A percentile compares a stretch with the other conserved stretches of the same genome.
These are phyloP conservation scores for Chalcosyrphus nemorum DNA, from an alignment of 2,888 invertebrate species.

Conservation along the genomic window DNA sequence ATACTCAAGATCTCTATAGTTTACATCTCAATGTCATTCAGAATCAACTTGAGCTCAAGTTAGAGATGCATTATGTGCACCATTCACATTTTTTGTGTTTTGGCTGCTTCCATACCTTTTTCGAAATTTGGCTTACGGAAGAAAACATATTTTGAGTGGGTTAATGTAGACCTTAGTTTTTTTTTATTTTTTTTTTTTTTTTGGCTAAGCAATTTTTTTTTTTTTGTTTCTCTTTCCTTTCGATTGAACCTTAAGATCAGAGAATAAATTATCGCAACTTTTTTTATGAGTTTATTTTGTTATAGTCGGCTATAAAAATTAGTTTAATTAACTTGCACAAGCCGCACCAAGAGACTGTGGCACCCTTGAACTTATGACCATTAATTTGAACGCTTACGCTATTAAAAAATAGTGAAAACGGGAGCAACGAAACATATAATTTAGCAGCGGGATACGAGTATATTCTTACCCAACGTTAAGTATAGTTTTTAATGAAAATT, in stretches of 20 bases:
- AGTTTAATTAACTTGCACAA: background rate
- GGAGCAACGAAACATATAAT: background rate
- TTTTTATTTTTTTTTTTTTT: background rate
- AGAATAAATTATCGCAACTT: background rate
- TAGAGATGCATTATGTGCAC: conserved; percentile 20
- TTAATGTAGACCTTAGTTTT: background rate
- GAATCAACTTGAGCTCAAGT: conserved; percentile 8
- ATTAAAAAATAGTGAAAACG: background rate
- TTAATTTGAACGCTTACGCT: background rate
- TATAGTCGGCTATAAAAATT: background rate
- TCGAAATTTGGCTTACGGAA: background rate
- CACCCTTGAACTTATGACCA: background rate
- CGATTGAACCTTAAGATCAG: background rate
- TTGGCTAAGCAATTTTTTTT: background rate
- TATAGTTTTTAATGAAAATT: background rate
- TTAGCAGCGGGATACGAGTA: background rate
- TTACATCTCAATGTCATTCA: conserved; percentile 42
- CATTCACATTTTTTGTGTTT: conserved; percentile 1
- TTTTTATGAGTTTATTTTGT: background rate
- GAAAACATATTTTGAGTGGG: background rate
- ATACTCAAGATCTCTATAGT: conserved; percentile 25
- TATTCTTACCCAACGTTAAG: background rate
- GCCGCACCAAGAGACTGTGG: background rate
- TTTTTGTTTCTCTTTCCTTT: background rate
- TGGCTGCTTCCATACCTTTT: background rate